Percentiles rank a stretch among this genome's conserved stretches.
phyloP scores from a whole-genome alignment of 2,888 invertebrate species.

The Phyllotreta striolata region DNA sequence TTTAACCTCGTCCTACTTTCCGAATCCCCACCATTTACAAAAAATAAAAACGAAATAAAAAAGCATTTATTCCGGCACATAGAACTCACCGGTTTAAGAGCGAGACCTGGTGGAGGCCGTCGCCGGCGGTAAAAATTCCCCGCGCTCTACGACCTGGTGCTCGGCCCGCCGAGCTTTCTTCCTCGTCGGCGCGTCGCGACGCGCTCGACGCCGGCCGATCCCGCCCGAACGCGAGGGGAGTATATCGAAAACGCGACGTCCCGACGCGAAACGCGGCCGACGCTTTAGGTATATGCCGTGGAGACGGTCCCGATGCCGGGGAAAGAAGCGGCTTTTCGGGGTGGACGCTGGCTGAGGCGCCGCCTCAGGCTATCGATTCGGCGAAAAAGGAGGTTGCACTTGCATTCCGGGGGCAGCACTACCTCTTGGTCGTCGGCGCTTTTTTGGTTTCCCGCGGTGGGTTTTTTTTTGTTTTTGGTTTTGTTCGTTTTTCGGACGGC shows the following conservation, averaged over 20 bases:
- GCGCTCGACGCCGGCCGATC: constrained; percentile 45
- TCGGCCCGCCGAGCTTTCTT: constrained; percentile 14
- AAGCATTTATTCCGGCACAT: constrained; percentile 4
- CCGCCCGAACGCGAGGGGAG: constrained; percentile 55
- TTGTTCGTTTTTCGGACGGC: no score
- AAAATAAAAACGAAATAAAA: not conserved
- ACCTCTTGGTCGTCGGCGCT: constrained; percentile 6
- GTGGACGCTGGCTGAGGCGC: constrained; percentile 59
- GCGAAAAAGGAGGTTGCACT: constrained; percentile 40
- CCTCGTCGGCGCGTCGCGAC: constrained; percentile 38
- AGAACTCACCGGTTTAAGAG: constrained; percentile 29
- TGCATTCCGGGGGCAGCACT: constrained; percentile 30
- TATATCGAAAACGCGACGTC: constrained; percentile 54
- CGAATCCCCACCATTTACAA: not conserved
- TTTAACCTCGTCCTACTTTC: not conserved
- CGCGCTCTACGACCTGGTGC: constrained; percentile 27
- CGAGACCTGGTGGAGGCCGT: constrained; percentile 14
- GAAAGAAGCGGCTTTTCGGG: constrained; percentile 56
- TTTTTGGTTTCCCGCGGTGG: constrained; percentile 10
- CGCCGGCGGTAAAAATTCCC: constrained; percentile 28
- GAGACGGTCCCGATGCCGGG: constrained; percentile 50
- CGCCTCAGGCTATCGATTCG: constrained; percentile 54
- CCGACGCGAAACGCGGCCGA: constrained; percentile 63
- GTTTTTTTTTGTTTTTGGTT: no score
- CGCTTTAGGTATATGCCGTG: constrained; percentile 67